phyloP scores from a whole-genome alignment of 2,113 vertebrate genomes.

The Salvelinus namaycush region DNA sequence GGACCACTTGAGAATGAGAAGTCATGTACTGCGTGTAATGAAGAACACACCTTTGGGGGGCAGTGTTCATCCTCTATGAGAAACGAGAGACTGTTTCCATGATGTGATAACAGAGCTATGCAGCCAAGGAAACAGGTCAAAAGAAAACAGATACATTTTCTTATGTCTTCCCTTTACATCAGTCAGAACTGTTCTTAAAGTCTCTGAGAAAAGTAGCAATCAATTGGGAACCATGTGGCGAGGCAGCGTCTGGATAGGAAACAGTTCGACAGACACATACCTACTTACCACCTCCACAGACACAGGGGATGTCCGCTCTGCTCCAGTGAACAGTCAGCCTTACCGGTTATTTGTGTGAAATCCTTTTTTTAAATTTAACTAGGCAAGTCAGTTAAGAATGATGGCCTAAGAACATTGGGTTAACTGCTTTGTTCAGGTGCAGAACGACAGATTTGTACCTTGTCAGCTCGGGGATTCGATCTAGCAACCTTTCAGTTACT shows the following conservation, averaged over 20 bases:
- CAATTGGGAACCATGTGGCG: neutral
- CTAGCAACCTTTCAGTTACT: no score
- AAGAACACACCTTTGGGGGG: neutral
- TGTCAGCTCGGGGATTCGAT: no score
- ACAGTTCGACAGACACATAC: neutral
- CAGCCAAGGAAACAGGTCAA: neutral
- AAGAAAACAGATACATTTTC: neutral
- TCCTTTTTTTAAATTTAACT: no score
- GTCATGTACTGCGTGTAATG: neutral
- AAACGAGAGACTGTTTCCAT: neutral
- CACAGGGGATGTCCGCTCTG: neutral
- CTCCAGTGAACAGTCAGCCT: no score
- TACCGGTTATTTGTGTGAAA: neutral
- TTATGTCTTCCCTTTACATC: no score
- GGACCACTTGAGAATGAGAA: no score
- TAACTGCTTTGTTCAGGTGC: no score
- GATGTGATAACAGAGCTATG: neutral
- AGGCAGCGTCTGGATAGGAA: neutral
- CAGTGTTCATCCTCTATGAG: neutral
- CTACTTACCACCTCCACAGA: neutral
- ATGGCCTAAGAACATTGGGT: no score
- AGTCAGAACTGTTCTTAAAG: neutral
- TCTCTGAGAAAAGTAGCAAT: neutral
- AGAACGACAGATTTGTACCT: no score
- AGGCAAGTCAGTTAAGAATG: no score